Base-by-base conservation (phyloP, 1,140 invertebrate species). In the Holotrichia oblita region DNA sequence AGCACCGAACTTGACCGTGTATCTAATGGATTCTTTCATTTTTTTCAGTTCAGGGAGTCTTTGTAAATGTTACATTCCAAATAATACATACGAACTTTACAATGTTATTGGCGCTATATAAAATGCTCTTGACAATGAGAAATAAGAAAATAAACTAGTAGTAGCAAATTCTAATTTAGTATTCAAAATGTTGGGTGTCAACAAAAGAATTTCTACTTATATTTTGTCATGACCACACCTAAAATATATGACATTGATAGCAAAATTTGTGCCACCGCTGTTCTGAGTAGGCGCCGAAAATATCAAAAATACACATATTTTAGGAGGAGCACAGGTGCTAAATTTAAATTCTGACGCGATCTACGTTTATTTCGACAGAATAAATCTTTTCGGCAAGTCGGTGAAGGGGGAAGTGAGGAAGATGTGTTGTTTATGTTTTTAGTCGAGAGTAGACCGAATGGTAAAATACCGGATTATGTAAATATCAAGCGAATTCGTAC, bases 301-400 rank as follows among this genome's bases (percentile, higher is more conserved):
- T 69, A 69, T 22, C 61, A 34, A 69, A 69, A 69, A 69, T 69
- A 55, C 14, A 17, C 14, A 17, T 17, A 69, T 69, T 69, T 69
- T 69, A 10, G 24, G 7, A 17, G 8, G 61, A 69, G 27, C 61
- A 22, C 61, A 69, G 61, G 61, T 69, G 22, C 61, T 69, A 69
- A 27, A 69, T 69, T 69, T 69, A 69, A 69, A 69, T 69, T 34
- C 22, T 69, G 61, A 69, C 61, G 61, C 27, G 22, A 55, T 69
- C 22, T 27, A 20, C 22, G 61, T 69, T 27, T 69, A 69, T 69
- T 69, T 69, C 22, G 22, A 17, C 61, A 69, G 61, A 22, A 69
- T 69, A 69, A 27, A 69, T 69, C 61, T 17, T 69, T 69, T 69
- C 61, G 61, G 20, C 61, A 69, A 14, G 27, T 14, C 61, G 20